phyloP scores from a whole-genome alignment of 1,140 invertebrate species.

The Telenomus remus region DNA sequence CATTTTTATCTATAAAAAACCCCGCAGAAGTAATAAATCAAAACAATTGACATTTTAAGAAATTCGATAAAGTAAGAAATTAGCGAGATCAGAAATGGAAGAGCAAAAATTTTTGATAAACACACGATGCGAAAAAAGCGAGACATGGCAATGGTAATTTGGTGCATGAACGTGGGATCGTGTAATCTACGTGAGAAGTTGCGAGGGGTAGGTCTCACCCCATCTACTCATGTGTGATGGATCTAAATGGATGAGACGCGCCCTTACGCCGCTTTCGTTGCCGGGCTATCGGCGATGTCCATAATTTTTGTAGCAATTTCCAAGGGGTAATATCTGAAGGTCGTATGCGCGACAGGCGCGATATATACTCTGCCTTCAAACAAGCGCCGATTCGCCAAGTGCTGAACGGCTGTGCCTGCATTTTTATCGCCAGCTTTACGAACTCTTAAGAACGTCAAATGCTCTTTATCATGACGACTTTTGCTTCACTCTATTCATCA shows the following conservation, averaged over 20 bases:
- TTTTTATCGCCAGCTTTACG: conserved; percentile 52
- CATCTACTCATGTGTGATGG: conserved; percentile 76
- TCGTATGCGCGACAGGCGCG: conserved; percentile 30
- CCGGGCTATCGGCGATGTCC: conserved; percentile 56
- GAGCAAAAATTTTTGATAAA: conserved; percentile 43
- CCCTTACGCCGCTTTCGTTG: conserved; percentile 60
- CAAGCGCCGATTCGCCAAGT: conserved; percentile 40
- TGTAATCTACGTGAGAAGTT: conserved; percentile 75
- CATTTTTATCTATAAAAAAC: too few species aligned
- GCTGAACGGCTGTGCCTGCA: conserved; percentile 35
- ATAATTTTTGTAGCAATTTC: conserved; percentile 60
- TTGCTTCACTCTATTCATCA: conserved; percentile 8
- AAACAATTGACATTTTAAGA: too few species aligned
- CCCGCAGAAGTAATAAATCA: too few species aligned
- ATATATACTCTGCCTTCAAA: conserved; percentile 25
- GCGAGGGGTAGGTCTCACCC: conserved; percentile 72
- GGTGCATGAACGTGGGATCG: conserved; percentile 52
- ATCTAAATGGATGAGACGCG: conserved; percentile 76
- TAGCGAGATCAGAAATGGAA: conserved; percentile 21
- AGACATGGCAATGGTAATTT: conserved; percentile 54
- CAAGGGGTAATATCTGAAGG: conserved; percentile 58
- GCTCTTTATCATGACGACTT: conserved; percentile 38
- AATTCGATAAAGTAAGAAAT: conserved; percentile 2
- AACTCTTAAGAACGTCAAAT: conserved; percentile 51
- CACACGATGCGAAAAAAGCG: conserved; percentile 46